Evolutionary conservation across 2,797 vertebrate species (phyloP).

Genomic region (Apogon hyalosoma): DNA sequence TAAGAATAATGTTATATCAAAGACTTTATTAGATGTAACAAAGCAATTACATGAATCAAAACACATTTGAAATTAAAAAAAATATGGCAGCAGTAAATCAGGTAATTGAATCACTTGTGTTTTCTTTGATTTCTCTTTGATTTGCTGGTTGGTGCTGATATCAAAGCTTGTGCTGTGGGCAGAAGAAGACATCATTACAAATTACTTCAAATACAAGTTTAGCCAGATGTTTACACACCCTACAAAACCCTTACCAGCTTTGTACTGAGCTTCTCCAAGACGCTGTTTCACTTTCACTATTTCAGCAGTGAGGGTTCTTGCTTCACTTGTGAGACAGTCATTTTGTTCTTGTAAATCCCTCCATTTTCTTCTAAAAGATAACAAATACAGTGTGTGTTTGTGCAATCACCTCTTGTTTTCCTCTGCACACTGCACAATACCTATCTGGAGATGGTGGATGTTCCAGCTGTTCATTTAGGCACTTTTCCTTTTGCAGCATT

Average conservation of each 20-base stretch:
- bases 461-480: conserved; percentile 47
- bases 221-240: neutral
- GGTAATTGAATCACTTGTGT: conserved; percentile 12
- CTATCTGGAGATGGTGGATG: conserved; percentile 22
- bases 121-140: conserved; percentile 35
- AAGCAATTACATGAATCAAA: neutral
- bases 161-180: conserved; percentile 48
- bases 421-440: conserved; percentile 18
- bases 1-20: conserved; percentile 6
- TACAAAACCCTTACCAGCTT: conserved; percentile 48
- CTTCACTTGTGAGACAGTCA: conserved; percentile 33
- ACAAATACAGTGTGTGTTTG: neutral
- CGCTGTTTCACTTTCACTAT: conserved; percentile 47
- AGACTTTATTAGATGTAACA: conserved; percentile 45
- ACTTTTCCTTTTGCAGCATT: conserved; percentile 52
- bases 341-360: conserved; percentile 42
- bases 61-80: neutral
- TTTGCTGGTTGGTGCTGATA: conserved; percentile 14
- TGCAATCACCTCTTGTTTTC: neutral
- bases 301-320: conserved; percentile 41
- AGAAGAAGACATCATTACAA: conserved; percentile 17
- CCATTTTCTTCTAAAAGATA: conserved; percentile 40
- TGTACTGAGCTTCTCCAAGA: conserved; percentile 39
- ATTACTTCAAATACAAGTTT: conserved; percentile 3
- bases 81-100: neutral